Base-by-base conservation (phyloP, 2,797 vertebrate genomes). In the Micropoecilia bifurca region DNA sequence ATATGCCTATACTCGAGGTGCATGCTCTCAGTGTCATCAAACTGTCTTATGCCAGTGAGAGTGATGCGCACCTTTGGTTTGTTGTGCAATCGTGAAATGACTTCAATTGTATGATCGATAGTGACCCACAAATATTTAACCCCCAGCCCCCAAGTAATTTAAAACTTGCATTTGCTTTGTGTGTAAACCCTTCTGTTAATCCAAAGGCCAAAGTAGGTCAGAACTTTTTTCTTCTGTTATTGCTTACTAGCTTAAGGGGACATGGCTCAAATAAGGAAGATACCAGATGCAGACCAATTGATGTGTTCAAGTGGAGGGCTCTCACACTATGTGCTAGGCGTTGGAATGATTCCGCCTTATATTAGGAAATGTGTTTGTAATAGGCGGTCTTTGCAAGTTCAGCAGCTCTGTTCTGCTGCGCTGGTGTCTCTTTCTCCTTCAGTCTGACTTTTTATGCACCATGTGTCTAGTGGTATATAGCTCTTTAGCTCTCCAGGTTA, bases 401-500 rank as follows among this genome's bases (percentile, higher is more conserved):
- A 12, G 3, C 71, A 20, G 5, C n/a, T 43, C 33, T 74, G 13
- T 22, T 47, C 14, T 71, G 41, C 57, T n/a, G 46, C 73, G 41
- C n/a, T 53, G 33, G 25, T 80, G 47, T 83, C 69, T 41, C 30
- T 0, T 76, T 77, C 41, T 50, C 73, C 77, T 75, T 83, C 71
- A 76, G 33, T 73, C 74, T 82, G 61, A 85, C 86, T 83, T 85
- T 9, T 61, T 76, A 69, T 86, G 78, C 78, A 85, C 81, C 74
- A 30, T 83, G 83, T 85, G 84, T 93, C 88, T 87, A 91, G 85
- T 89, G 72, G 85, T 82, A 88, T 90, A 81, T 88, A 91, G 90
- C 91, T 85, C 88, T 92, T 90, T 88, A 93, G 92, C 92, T 88
- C 88, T 88, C 80, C 79, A 82, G 87, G 88, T 74, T 89, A 90